Evolutionary conservation across 2,888 invertebrate species (phyloP).

Genomic region (Aspidiotus destructor): DNA sequence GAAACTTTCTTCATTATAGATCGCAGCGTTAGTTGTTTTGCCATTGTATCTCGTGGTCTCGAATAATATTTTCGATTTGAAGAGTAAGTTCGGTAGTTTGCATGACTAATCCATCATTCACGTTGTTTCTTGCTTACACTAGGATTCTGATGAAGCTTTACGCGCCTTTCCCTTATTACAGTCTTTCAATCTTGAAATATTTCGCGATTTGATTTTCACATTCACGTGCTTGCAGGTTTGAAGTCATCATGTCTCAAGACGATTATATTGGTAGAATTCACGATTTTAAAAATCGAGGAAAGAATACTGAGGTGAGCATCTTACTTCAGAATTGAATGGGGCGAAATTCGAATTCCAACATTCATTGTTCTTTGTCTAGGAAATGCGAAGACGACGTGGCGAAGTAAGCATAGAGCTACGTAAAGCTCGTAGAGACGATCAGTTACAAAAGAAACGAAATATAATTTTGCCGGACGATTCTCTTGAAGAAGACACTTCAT

Average conservation of each 20-base stretch:
- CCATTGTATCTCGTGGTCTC: no score
- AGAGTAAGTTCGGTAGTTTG: no score
- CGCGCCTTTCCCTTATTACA: no score
- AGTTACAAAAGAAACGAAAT: constrained; percentile 81
- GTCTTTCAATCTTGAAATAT: no score
- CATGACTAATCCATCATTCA: no score
- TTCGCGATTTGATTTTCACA: no score
- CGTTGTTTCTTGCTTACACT: no score
- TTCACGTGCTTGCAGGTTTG: no score
- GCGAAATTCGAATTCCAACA: neutral
- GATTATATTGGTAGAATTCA: constrained; percentile 51
- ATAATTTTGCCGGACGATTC: constrained; percentile 45
- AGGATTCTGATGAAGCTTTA: no score
- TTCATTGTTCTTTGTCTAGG: constrained; percentile 40
- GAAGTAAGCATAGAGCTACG: constrained; percentile 84
- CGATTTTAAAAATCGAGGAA: constrained; percentile 68
- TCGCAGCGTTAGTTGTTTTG: no score
- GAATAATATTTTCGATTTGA: no score
- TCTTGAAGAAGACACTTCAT: constrained; percentile 15
- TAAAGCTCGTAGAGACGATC: constrained; percentile 88
- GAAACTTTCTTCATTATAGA: no score
- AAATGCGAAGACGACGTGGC: constrained; percentile 76
- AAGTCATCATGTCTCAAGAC: constrained; percentile 41
- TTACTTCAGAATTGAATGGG: neutral
- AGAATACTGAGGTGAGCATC: constrained; percentile 39